These are phyloP conservation scores for Steinernema hermaphroditum DNA, from an alignment of 2,888 invertebrate species.

Conservation along the genomic window DNA sequence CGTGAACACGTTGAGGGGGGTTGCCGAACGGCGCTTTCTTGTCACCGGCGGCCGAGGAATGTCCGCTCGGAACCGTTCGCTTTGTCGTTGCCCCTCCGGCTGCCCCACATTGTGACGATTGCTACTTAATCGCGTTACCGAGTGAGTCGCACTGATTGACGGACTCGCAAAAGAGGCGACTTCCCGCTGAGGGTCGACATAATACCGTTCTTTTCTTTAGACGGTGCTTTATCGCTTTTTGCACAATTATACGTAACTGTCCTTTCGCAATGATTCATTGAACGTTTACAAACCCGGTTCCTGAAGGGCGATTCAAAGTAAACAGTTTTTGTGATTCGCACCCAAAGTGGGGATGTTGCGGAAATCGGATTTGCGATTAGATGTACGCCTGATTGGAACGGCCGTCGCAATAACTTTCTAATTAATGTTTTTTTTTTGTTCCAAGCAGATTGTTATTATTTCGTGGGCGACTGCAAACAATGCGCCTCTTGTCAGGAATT, in stretches of 20 bases:
- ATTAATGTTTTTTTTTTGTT: too few relatives aligned
- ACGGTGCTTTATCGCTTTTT: not conserved
- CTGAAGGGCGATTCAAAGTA: not conserved
- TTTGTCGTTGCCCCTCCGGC: not conserved
- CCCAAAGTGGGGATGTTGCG: not conserved
- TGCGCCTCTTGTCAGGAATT: too few relatives aligned
- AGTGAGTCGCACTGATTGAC: slow-evolving; percentile 9
- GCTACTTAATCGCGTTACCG: slow-evolving; percentile 4
- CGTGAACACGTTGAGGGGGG: not conserved
- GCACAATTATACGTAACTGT: not conserved
- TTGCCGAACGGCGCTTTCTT: not conserved
- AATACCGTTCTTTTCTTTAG: not conserved
- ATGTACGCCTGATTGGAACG: too few relatives aligned
- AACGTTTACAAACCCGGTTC: not conserved
- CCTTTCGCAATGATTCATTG: not conserved
- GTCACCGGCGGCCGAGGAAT: not conserved
- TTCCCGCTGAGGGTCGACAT: not conserved
- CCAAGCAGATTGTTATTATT: too few relatives aligned
- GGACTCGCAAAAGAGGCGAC: too few relatives aligned
- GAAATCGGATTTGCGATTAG: not conserved
- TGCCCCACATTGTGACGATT: not conserved
- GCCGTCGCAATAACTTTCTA: too few relatives aligned
- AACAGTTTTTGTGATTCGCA: not conserved
- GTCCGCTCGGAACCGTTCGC: slow-evolving; percentile 3
- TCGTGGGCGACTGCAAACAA: too few relatives aligned